Base-by-base conservation (phyloP, 2,888 invertebrate species). In the Orgyia antiqua region DNA sequence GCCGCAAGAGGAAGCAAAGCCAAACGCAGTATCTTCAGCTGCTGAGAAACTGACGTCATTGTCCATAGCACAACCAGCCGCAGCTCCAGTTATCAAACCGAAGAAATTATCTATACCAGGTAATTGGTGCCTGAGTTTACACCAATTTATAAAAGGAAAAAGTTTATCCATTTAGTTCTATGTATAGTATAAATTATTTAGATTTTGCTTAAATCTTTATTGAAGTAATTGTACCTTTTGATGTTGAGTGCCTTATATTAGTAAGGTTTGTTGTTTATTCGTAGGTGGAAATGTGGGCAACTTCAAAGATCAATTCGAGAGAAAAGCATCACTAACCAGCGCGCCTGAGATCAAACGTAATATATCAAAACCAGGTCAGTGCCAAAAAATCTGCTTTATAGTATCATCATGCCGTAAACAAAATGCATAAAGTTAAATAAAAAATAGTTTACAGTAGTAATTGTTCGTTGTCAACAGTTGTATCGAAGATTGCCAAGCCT, bases 221-320 rank as follows among this genome's bases (percentile, higher is more conserved):
- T n/a, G n/a, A n/a, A n/a, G n/a, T n/a, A n/a, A n/a, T n/a, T n/a
- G n/a, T n/a, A n/a, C n/a, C n/a, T n/a, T n/a, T n/a, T n/a, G n/a
- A n/a, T n/a, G n/a, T n/a, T n/a, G n/a, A n/a, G n/a, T n/a, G n/a
- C n/a, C n/a, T n/a, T n/a, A n/a, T n/a, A n/a, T n/a, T n/a, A n/a
- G n/a, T n/a, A n/a, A n/a, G n/a, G n/a, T n/a, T n/a, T n/a, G n/a
- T n/a, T n/a, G n/a, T n/a, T n/a, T n/a, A n/a, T n/a, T n/a, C n/a
- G n/a, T 19, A 86, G 89, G 89, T 17, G 94, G 94, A 9, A 95
- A 93, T 67, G 95, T 96, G 1, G 94, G 93, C 30, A 95, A 93
- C 62, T 95, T 93, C 51, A 95, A 95, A 53, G 93, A 93, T 55
- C 94, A 94, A 54, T 96, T 94, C 61, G 95, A 96, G 70, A 88